Conservation (phyloP, 2,113 vertebrate genomes). For the Oophaga pumilio region DNA sequence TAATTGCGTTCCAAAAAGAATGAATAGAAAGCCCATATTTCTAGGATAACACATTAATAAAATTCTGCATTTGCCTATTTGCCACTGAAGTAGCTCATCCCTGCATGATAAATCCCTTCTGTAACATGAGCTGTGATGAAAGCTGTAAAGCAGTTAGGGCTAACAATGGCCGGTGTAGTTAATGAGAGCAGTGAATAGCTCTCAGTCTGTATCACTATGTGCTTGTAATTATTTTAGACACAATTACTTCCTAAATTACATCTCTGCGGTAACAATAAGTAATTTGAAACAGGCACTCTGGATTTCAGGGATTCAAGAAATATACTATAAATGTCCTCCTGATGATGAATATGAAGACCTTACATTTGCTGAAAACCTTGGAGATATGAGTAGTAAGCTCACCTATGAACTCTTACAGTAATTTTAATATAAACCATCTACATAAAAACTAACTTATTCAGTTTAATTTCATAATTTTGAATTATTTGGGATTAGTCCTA, state of each 20-base stretch:
- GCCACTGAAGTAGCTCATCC: background rate
- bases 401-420: too few species aligned
- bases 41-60: background rate
- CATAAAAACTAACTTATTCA: too few species aligned
- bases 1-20: too few species aligned
- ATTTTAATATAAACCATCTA: too few species aligned
- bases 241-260: constrained; percentile 50
- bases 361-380: background rate
- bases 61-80: background rate
- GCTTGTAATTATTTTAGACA: constrained; percentile 49
- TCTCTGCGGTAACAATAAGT: constrained; percentile 17
- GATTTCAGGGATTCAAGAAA: background rate
- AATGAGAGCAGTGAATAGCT: constrained; percentile 20
- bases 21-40: background rate
- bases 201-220: constrained; percentile 33
- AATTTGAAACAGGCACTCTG: constrained; percentile 5
- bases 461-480: too few species aligned
- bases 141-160: constrained; percentile 46
- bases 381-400: too few species aligned
- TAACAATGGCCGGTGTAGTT: constrained; percentile 33
- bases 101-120: constrained; percentile 39
- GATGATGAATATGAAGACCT: background rate
- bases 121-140: constrained; percentile 45
- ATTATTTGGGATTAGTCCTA: too few species aligned
- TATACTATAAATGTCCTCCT: constrained; percentile 25